Base-by-base conservation (phyloP, 2,797 vertebrate genomes). In the Uromys caudimaculatus region DNA sequence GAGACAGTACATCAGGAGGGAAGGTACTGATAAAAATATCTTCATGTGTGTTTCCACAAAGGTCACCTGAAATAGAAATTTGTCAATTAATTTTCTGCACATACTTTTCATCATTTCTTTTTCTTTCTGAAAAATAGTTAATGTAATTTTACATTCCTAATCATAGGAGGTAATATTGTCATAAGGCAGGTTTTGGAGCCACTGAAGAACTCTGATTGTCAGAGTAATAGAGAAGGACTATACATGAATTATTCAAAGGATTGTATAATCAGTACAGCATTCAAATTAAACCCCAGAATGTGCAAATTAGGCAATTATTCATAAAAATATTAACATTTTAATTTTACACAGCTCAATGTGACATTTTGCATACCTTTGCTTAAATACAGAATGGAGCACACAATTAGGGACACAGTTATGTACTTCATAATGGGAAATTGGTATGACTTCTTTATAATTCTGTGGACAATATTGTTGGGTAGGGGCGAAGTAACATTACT, bases 251-350 rank as follows among this genome's bases (percentile, higher is more conserved):
- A 97, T 97, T 97, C 92, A 97, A 96, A 95, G 58, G 47, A 83
- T 95, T 95, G 21, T 91, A 96, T 86, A 97, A 97, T 97, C 95
- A 97, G 96, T 95, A 96, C 44, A 85, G 78, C 94, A 95, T 96
- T 96, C 93, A 97, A 96, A 97, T 97, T 96, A 96, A 97, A 89
- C 95, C 50, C 35, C 38, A 96, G 91, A 97, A 97, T 97, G 91
- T 97, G 86, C 50, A 98, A 95, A 95, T 98, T 96, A 96, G 96
- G 96, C 91, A 97, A 97, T 96, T 97, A 96, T 96, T 97, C 95
- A 96, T 90, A 93, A 97, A 97, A 97, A 75, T 97, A 96, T 96
- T 96, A 97, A 97, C 82, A 95, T 96, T 97, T 97, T 97, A 97
- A 94, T 98, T 97, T 97, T 95, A 96, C 77, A 96, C 82, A 95